Evolutionary conservation across 2,113 vertebrate genomes (phyloP).

Genomic region (Rhombomys opimus): DNA sequence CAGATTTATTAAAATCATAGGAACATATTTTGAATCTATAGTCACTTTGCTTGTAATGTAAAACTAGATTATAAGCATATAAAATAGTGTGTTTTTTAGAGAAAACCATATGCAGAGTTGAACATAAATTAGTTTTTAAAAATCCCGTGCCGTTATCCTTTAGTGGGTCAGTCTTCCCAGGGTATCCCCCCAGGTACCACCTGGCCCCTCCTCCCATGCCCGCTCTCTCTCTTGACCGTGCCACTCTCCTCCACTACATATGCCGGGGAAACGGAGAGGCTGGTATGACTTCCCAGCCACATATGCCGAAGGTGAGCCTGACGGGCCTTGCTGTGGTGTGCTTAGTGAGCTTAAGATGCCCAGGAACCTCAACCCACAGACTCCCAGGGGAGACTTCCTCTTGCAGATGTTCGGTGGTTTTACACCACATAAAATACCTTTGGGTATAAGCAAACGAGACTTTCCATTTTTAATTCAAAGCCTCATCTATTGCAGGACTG

Average conservation of each 20-base stretch:
- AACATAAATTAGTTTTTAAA: background rate
- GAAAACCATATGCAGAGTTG: background rate
- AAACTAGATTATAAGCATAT: background rate
- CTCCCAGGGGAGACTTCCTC: conserved; percentile 2
- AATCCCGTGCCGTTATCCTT: background rate
- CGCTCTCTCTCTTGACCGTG: background rate
- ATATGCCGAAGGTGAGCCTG: background rate
- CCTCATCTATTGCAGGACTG: conserved; percentile 3
- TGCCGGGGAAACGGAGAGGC: background rate
- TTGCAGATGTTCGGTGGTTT: conserved; percentile 26
- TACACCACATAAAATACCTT: background rate
- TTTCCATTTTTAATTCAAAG: background rate
- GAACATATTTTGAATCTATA: background rate
- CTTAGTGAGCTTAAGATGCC: background rate
- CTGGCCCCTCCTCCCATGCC: background rate
- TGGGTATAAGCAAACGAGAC: background rate
- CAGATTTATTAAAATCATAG: background rate
- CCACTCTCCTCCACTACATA: background rate
- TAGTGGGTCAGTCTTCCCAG: background rate
- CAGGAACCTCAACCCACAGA: background rate
- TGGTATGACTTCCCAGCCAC: background rate
- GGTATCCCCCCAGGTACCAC: background rate
- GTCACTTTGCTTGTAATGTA: background rate
- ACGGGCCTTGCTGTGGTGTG: too few species aligned
- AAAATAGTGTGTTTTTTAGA: background rate